Conservation (phyloP, 2,888 invertebrate species). For the Linnaemya tessellans region DNA sequence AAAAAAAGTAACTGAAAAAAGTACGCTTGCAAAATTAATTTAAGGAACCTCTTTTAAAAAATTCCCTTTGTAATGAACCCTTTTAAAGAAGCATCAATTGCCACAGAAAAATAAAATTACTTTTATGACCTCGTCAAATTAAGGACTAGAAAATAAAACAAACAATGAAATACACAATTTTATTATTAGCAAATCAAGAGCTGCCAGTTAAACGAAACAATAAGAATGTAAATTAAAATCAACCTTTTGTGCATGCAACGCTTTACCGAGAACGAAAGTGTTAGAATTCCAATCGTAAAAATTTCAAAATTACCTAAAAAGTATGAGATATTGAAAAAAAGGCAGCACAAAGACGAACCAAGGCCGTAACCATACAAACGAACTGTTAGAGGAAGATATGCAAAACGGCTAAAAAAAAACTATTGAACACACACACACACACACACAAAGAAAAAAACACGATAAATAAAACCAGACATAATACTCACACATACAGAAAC, state of each 20-base stretch:
- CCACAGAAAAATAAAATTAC: too few relatives aligned
- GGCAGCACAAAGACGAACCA: neutral
- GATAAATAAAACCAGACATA: neutral
- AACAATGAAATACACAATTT: neutral
- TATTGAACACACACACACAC: neutral
- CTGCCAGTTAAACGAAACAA: neutral
- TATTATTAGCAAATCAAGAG: neutral
- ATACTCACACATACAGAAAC: neutral
- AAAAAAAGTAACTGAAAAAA: too few relatives aligned
- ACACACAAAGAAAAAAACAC: neutral
- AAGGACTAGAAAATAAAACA: neutral
- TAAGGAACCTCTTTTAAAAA: too few relatives aligned
- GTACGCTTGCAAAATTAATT: too few relatives aligned
- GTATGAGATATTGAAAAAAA: neutral
- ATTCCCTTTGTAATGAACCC: too few relatives aligned
- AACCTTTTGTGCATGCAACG: neutral
- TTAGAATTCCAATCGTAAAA: constrained; percentile 1
- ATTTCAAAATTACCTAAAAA: neutral
- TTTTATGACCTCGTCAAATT: too few relatives aligned
- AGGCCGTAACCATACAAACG: neutral
- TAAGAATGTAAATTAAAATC: neutral
- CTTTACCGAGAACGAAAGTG: neutral
- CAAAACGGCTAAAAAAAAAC: neutral
- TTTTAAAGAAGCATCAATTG: too few relatives aligned
- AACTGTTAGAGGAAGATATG: neutral